Base-by-base conservation (phyloP, 1,140 invertebrate genomes). In the Telenomus remus region DNA sequence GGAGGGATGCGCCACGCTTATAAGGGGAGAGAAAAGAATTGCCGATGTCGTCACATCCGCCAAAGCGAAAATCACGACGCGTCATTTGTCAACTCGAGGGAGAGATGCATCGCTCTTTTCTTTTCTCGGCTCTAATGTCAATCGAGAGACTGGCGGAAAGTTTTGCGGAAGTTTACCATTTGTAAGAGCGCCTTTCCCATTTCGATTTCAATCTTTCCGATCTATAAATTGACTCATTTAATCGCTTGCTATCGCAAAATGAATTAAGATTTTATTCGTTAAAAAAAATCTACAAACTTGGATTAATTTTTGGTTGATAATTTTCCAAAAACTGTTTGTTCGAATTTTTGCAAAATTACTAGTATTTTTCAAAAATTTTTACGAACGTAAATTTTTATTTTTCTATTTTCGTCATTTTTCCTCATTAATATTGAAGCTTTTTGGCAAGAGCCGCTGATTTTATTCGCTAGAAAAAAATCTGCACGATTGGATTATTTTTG, bases 61-160 rank as follows among this genome's bases (percentile, higher is more conserved):
- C 78, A 80, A 80, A 82, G 74, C 71, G 72, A 80, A 80, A 83
- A 84, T 84, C 82, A 80, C 78, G 76, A 76, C 53, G 79, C 79
- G 71, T 83, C 83, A 82, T 84, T 84, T 84, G 81, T 84, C 81
- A 84, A 60, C 55, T 33, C 59, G 46, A 46, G 61, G 37, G 53
- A 68, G 50, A 65, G 55, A 16, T 15, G 50, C 56, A 55, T 50
- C 55, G 53, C 53, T 71, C 63, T 50, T 65, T 75, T 65, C 74
- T 68, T 73, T 76, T 64, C 54, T 73, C 54, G 55, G 56, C 63
- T 65, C n/a, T 49, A 54, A 72, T 64, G 53, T 15, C 68, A 54
- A 68, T 68, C 77, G 69, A 78, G 68, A 56, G 51, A 43, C 46
- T 46, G 35, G 53, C 43, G 34, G 19, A 77, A 61, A 50, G 77